phyloP scores from a whole-genome alignment of 2,797 vertebrate genomes.

The Agapornis canus region DNA sequence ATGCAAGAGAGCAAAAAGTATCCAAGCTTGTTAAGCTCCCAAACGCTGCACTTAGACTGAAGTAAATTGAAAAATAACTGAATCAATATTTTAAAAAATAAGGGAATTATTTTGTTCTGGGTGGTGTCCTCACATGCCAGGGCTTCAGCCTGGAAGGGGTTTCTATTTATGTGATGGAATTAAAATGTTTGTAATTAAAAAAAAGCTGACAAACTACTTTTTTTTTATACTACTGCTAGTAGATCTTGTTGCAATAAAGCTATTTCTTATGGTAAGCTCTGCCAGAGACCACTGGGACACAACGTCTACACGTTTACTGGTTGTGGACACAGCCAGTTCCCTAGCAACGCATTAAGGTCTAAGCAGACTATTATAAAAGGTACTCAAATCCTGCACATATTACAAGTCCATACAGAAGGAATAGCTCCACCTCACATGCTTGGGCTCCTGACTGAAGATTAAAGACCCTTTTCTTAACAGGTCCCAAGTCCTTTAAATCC shows the following conservation, averaged over 20 bases:
- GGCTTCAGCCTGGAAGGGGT: slow-evolving; percentile 7
- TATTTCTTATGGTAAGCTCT: neutral
- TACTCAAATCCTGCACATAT: neutral
- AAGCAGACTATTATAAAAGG: slow-evolving; percentile 12
- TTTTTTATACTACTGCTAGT: neutral
- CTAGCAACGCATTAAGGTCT: slow-evolving; percentile 26
- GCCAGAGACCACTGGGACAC: slow-evolving; percentile 31
- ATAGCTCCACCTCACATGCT: neutral
- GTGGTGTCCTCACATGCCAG: neutral
- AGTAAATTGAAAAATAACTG: slow-evolving; percentile 41
- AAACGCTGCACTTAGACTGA: neutral
- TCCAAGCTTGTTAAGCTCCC: slow-evolving; percentile 7
- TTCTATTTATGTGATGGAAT: slow-evolving; percentile 16
- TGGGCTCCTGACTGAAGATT: neutral
- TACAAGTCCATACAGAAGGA: neutral
- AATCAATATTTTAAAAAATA: neutral
- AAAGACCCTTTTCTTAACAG: neutral
- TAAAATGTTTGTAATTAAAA: slow-evolving; percentile 18
- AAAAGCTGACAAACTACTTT: neutral
- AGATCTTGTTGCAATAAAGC: slow-evolving; percentile 7
- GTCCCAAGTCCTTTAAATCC: neutral
- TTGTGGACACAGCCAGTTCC: neutral
- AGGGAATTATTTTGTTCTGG: neutral
- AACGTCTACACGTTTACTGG: neutral
- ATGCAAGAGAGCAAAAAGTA: neutral